phyloP scores from a whole-genome alignment of 2,797 vertebrate genomes.

The Rhinophrynus dorsalis region DNA sequence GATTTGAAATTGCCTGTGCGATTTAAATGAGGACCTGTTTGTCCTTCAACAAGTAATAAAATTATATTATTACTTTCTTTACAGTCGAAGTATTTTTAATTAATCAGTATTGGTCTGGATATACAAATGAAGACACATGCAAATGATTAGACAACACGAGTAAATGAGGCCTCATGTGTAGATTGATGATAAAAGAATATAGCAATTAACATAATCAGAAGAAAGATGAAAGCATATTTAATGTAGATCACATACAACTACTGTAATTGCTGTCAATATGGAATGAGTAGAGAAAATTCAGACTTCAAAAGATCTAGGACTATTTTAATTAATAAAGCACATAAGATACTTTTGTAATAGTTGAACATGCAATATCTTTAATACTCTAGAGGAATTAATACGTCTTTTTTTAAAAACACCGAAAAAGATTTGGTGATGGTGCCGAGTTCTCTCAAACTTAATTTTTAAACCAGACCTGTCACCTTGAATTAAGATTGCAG shows the following conservation, averaged over 20 bases:
- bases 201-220: conserved; percentile 39
- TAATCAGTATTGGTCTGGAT: conserved; percentile 3
- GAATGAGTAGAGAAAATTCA: conserved; percentile 25
- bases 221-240: conserved; percentile 42
- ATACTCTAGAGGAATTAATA: no score
- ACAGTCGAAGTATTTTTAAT: neutral
- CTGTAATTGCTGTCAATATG: conserved; percentile 33
- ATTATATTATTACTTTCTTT: neutral
- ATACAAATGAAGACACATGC: conserved; percentile 17
- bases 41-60: no score
- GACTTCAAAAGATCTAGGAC: conserved; percentile 21
- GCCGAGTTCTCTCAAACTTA: no score
- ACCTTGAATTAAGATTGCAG: no score
- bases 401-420: no score
- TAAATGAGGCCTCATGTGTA: conserved; percentile 35
- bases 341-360: conserved; percentile 10
- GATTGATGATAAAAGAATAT: conserved; percentile 39
- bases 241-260: conserved; percentile 40
- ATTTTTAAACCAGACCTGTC: no score
- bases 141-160: conserved; percentile 20
- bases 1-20: no score
- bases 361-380: neutral
- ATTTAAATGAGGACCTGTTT: no score
- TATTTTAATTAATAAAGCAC: conserved; percentile 24
- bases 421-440: no score